Percentiles rank a stretch among this genome's conserved stretches.
Evolutionary conservation across 2,797 vertebrate species (phyloP).

Genomic region (Cichlasoma orientale): DNA sequence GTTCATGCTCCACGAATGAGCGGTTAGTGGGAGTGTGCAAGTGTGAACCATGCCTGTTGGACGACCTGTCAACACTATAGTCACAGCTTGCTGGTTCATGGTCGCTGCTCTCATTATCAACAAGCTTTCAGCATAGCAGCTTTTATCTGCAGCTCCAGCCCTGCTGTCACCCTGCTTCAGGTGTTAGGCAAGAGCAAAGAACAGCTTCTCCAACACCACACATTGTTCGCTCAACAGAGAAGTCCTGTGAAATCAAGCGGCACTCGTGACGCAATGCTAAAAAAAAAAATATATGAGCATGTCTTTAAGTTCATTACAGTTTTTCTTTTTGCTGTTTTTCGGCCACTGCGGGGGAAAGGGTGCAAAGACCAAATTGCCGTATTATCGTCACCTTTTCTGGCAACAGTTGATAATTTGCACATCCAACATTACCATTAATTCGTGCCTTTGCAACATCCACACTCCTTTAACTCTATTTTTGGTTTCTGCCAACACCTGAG

Average conservation of each 20-base stretch:
- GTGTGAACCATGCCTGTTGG: slow-evolving; percentile 54
- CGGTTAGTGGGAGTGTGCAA: slow-evolving; percentile 10
- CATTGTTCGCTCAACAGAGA: slow-evolving; percentile 3
- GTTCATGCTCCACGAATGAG: slow-evolving; percentile 29
- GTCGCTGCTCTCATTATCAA: slow-evolving; percentile 68
- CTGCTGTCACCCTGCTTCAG: slow-evolving; percentile 58
- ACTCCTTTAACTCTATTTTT: not conserved
- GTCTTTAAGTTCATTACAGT: not conserved
- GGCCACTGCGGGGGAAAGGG: not conserved
- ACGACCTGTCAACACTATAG: slow-evolving; percentile 65
- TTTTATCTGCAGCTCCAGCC: slow-evolving; percentile 60
- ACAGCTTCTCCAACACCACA: slow-evolving; percentile 26
- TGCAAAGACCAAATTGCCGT: no score
- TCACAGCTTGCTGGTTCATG: slow-evolving; percentile 59
- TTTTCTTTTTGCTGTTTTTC: not conserved
- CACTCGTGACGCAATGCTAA: not conserved
- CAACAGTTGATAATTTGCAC: not conserved
- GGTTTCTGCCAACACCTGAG: not conserved
- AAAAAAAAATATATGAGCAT: not conserved
- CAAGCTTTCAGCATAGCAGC: slow-evolving; percentile 62
- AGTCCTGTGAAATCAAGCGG: not conserved
- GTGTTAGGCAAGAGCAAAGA: slow-evolving; percentile 52
- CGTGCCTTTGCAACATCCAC: not conserved
- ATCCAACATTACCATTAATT: not conserved
- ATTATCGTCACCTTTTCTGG: not conserved